Evolutionary conservation across 1,140 invertebrate genomes (phyloP).

Genomic region (Pseudomyrmex gracilis): DNA sequence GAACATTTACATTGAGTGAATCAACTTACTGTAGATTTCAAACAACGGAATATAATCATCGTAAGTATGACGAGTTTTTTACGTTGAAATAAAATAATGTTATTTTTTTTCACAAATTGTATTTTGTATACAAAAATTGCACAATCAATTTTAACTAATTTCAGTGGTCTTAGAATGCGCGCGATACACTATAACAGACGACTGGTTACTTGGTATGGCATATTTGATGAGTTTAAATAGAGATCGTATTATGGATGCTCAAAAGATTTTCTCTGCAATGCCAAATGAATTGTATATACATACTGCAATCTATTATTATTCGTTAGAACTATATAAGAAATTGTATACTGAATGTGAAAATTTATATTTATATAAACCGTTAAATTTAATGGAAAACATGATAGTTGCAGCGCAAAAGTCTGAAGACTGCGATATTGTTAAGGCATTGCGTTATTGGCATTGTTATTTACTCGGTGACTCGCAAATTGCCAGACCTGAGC

Average conservation of each 20-base stretch:
- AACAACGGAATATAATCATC: slow-evolving; percentile 81
- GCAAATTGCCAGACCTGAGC: slow-evolving; percentile 28
- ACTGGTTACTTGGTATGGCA: slow-evolving; percentile 80
- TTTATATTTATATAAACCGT: slow-evolving; percentile 76
- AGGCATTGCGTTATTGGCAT: slow-evolving; percentile 69
- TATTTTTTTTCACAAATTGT: slow-evolving; percentile 35
- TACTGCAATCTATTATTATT: slow-evolving; percentile 80
- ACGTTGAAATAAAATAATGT: not conserved
- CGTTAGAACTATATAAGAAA: slow-evolving; percentile 77
- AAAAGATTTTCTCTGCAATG: slow-evolving; percentile 77
- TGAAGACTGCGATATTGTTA: slow-evolving; percentile 64
- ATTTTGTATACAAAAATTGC: slow-evolving; percentile 27
- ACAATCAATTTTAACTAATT: slow-evolving; percentile 59
- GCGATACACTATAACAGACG: slow-evolving; percentile 79
- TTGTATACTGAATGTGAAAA: slow-evolving; percentile 66
- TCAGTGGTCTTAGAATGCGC: slow-evolving; percentile 82
- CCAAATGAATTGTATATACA: slow-evolving; percentile 77
- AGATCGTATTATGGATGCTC: slow-evolving; percentile 64
- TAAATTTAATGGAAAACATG: slow-evolving; percentile 76
- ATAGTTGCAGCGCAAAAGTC: slow-evolving; percentile 54
- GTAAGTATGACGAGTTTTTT: slow-evolving; percentile 70
- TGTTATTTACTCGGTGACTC: slow-evolving; percentile 41
- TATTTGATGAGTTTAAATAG: slow-evolving; percentile 81
- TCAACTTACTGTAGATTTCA: slow-evolving; percentile 80
- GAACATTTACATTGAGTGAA: slow-evolving; percentile 82